Percentiles rank a stretch among this genome's conserved stretches.
These are phyloP conservation scores for Hydrochoerus hydrochaeris DNA, from an alignment of 2,113 vertebrate genomes.

Conservation along the genomic window DNA sequence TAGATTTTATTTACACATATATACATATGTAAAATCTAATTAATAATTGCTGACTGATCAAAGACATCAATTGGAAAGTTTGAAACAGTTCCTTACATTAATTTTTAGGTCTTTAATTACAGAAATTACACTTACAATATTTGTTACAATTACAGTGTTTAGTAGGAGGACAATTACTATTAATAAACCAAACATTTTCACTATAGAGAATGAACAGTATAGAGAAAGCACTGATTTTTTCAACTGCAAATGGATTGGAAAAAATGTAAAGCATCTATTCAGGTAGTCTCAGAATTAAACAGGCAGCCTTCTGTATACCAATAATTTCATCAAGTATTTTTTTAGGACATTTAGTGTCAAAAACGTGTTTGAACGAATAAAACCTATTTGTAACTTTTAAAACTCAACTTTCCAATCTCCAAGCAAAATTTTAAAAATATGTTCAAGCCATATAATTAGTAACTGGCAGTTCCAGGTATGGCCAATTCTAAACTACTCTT, in stretches of 20 bases:
- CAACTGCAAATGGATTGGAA: background rate
- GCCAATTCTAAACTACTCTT: background rate
- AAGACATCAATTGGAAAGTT: constrained; percentile 45
- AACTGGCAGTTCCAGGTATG: background rate
- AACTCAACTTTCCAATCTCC: background rate
- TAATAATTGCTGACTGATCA: constrained; percentile 34
- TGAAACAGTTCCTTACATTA: constrained; percentile 25
- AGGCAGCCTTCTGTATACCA: background rate
- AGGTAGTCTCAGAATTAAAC: background rate
- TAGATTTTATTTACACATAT: background rate
- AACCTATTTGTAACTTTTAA: background rate
- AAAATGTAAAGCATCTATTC: constrained; percentile 30
- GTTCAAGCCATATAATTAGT: background rate
- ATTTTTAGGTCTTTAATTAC: constrained; percentile 30
- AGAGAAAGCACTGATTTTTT: background rate
- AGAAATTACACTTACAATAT: background rate
- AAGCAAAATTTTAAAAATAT: background rate
- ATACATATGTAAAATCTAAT: background rate
- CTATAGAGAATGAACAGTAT: too few species aligned
- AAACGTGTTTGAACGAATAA: background rate
- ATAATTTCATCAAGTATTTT: background rate
- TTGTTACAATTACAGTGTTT: constrained; percentile 11
- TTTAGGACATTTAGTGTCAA: background rate
- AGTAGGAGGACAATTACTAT: constrained; percentile 27
- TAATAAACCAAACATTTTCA: constrained; percentile 23